Base-by-base conservation (phyloP, 2,113 vertebrate genomes). In the Esox niger region DNA sequence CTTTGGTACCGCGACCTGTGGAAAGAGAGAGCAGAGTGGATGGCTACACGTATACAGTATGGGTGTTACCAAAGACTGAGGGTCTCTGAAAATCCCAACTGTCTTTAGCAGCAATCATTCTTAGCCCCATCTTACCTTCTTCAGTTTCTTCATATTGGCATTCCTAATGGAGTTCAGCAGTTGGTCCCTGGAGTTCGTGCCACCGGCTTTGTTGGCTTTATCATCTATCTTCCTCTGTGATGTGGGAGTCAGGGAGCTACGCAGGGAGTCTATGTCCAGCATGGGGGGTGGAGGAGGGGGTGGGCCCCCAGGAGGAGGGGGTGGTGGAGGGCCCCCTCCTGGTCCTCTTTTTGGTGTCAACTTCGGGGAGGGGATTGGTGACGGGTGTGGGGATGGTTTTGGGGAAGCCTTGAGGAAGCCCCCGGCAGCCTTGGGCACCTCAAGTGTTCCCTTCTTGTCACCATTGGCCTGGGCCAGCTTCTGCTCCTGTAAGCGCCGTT, bases 111-210 rank as follows among this genome's bases (percentile, higher is more conserved):
- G 47, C 17, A 21, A 52, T 21, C 8, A n/a, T 8, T 21, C 47
- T 21, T n/a, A 21, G 47, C 47, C 47, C 47, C 47, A 52, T 52
- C 47, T 54, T 21, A 92, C 93, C 95, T 98, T 98, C 88, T 96
- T 98, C 74, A 99, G 93, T 77, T 94, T 90, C 83, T 94, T 94
- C n/a, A 90, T 77, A 75, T 93, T 91, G 90, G 84, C 95, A 78
- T 89, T 92, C 70, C 96, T 93, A 86, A 99, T 99, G 21, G 97
- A 96, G 0, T 93, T 95, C 49, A 99, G 86, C 56, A 99, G 92
- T 88, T 99, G 95, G 89, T 99, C 97, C 69, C 97, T 92, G 0
- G 95, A 93, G 89, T 96, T 99, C 87, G 93, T 94, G 76, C 94
- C 88, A 64, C 92, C 91, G 0, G 65, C 91, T 82, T 0, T 29